Conservation (phyloP, 2,797 vertebrate species). For the Anableps anableps region DNA sequence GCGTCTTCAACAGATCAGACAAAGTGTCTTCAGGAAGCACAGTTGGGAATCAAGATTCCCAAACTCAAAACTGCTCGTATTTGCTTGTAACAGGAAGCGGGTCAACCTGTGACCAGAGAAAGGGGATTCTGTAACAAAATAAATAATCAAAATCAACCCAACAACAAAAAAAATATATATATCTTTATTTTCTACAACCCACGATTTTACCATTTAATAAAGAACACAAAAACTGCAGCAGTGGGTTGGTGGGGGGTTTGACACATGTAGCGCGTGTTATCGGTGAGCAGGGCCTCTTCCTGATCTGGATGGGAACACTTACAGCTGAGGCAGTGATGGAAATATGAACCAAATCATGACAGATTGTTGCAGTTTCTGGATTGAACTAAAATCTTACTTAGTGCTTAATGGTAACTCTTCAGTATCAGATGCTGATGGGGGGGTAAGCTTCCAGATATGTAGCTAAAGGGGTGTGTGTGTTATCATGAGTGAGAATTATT, state of each 20-base stretch:
- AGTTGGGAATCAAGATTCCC: not conserved
- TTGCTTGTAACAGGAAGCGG: conserved; percentile 40
- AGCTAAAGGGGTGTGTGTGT: not conserved
- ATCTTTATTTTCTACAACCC: conserved; percentile 52
- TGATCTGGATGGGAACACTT: conserved; percentile 1
- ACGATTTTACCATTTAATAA: conserved; percentile 37
- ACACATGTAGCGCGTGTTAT: not conserved
- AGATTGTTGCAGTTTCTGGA: not conserved
- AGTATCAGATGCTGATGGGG: not conserved
- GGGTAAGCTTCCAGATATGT: not conserved
- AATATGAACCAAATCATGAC: conserved; percentile 1
- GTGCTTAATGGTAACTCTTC: not conserved
- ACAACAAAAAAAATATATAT: conserved; percentile 51
- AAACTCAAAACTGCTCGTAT: not conserved
- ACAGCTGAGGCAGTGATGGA: conserved; percentile 24
- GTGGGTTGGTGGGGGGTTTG: conserved; percentile 11
- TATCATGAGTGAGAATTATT: not conserved
- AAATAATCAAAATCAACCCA: conserved; percentile 70
- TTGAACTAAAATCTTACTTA: not conserved
- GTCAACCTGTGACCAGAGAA: conserved; percentile 61
- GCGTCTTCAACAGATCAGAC: conserved; percentile 19
- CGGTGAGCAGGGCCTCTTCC: not conserved
- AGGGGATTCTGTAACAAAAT: conserved; percentile 62
- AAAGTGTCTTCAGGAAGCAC: conserved; percentile 52
- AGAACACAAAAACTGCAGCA: conserved; percentile 51